Evolutionary conservation across 1,140 invertebrate genomes (phyloP).

Genomic region (Hyles vespertilio): DNA sequence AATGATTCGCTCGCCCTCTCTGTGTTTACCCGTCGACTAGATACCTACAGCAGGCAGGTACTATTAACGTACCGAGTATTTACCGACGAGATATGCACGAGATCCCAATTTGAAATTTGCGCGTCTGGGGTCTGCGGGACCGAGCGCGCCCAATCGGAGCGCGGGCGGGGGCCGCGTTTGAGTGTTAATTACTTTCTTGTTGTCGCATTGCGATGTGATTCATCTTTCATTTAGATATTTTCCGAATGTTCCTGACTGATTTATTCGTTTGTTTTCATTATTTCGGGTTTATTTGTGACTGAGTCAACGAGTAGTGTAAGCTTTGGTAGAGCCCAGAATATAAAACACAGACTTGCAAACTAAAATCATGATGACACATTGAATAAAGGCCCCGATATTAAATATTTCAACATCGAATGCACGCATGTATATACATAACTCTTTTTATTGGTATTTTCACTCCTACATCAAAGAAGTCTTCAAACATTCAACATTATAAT

Average conservation of each 20-base stretch:
- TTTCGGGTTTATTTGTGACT: no score
- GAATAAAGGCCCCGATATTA: no score
- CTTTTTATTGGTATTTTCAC: no score
- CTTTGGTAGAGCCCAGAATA: no score
- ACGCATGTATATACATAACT: no score
- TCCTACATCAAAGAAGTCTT: no score
- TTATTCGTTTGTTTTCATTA: not conserved
- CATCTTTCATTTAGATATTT: conserved; percentile 24
- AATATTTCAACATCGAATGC: no score
- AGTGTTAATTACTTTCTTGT: conserved; percentile 66
- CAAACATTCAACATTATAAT: no score
- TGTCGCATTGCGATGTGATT: conserved; percentile 39
- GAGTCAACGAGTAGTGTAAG: no score
- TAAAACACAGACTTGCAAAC: no score
- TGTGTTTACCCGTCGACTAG: conserved; percentile 31
- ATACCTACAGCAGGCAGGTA: conserved; percentile 35
- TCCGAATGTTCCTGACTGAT: conserved; percentile 12
- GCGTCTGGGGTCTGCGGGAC: conserved; percentile 29
- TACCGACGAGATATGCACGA: conserved; percentile 33
- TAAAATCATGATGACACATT: no score
- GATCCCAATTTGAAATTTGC: conserved; percentile 53
- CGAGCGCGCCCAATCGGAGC: conserved; percentile 27
- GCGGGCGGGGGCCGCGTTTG: conserved; percentile 27
- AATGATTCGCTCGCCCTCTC: conserved; percentile 56
- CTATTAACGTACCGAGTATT: conserved; percentile 16